Percentiles rank a stretch among this genome's conserved stretches.
Conservation (phyloP, 2,797 vertebrate species). For the Paramormyrops hopkinsi region DNA sequence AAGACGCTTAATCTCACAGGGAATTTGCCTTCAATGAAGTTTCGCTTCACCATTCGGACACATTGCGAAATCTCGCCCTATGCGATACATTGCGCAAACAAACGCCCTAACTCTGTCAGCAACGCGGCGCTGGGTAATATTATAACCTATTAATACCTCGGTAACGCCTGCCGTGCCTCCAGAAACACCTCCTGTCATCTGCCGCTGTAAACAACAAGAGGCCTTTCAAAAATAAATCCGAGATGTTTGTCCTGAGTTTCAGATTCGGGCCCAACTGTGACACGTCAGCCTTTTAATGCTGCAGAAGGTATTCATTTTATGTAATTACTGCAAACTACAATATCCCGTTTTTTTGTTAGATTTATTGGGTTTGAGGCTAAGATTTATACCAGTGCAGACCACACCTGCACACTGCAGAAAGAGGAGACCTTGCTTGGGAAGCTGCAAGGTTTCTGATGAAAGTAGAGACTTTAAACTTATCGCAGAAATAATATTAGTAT, state of each 20-base stretch:
- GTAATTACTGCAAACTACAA: neutral
- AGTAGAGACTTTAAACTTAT: neutral
- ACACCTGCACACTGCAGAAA: neutral
- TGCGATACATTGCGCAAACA: neutral
- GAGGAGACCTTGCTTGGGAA: neutral
- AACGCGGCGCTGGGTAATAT: neutral
- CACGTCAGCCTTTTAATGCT: neutral
- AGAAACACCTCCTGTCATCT: neutral
- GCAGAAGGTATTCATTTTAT: neutral
- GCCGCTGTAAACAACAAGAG: neutral
- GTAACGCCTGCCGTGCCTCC: neutral
- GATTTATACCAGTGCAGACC: neutral
- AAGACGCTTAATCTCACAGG: neutral
- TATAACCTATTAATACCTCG: neutral
- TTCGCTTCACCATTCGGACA: neutral
- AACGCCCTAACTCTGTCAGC: neutral
- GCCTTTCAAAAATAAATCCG: slow-evolving; percentile 1
- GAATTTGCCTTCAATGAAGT: neutral
- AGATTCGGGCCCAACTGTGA: neutral
- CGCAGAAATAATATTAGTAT: neutral
- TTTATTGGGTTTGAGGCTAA: neutral
- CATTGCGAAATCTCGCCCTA: neutral
- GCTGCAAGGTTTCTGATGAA: neutral
- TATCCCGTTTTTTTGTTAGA: neutral
- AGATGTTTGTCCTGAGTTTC: neutral